These are phyloP conservation scores for Quiscalus mexicanus DNA, from an alignment of 2,113 vertebrate genomes.

Conservation along the genomic window DNA sequence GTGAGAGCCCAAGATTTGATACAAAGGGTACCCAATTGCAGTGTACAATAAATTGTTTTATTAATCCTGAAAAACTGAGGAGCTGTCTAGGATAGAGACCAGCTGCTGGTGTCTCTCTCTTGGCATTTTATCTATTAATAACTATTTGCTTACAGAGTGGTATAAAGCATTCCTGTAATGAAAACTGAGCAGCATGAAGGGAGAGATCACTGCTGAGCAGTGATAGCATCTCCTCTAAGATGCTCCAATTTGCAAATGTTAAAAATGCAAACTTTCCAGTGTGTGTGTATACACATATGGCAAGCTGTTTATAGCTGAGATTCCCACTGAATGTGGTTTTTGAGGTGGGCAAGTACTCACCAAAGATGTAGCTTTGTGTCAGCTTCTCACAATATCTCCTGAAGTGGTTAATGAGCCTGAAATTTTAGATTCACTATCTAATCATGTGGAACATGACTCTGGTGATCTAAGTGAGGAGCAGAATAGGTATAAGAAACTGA, in stretches of 20 bases:
- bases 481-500: not conserved
- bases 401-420: not conserved
- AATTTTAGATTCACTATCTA: not conserved
- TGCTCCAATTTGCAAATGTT: not conserved
- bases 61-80: not conserved
- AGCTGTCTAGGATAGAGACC: not conserved
- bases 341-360: not conserved
- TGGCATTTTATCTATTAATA: not conserved
- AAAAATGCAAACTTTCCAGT: not conserved
- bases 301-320: not conserved
- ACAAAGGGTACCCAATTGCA: rapidly evolving
- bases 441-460: not conserved
- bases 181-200: not conserved
- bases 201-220: not conserved
- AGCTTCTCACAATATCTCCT: not conserved
- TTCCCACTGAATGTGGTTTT: not conserved
- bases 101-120: not conserved
- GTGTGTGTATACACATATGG: not conserved
- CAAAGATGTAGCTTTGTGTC: not conserved
- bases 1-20: not conserved
- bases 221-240: not conserved
- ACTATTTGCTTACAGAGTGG: not conserved
- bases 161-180: not conserved
- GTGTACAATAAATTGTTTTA: not conserved
- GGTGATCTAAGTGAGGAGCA: not conserved